Conservation (phyloP, 2,797 vertebrate species). For the Hippocampus kuda region DNA sequence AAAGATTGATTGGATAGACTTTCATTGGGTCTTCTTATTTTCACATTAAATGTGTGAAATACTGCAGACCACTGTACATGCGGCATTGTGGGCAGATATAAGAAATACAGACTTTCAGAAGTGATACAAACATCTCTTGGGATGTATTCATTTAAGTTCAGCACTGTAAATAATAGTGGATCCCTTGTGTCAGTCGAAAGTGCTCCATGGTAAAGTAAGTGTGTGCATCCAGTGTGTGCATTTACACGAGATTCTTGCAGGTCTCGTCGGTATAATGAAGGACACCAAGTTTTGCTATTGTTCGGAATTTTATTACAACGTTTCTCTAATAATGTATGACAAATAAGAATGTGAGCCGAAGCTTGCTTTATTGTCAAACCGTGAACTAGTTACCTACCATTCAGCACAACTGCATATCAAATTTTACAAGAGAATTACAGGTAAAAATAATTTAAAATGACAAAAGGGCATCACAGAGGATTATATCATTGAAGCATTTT, state of each 20-base stretch:
- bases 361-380: conserved; percentile 44
- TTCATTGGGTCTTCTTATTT: no score
- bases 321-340: conserved; percentile 57
- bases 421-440: conserved; percentile 27
- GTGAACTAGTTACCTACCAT: conserved; percentile 39
- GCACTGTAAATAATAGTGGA: no score
- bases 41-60: no score
- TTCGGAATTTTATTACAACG: conserved; percentile 66
- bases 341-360: conserved; percentile 49
- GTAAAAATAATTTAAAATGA: conserved; percentile 43
- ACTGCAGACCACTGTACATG: no score
- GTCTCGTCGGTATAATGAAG: conserved; percentile 1
- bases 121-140: no score
- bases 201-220: no score
- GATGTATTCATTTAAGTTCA: no score
- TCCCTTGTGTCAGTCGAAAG: no score
- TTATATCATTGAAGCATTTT: conserved; percentile 5
- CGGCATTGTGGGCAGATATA: no score
- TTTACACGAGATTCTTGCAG: background rate
- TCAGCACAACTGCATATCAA: conserved; percentile 34
- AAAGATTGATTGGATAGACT: no score
- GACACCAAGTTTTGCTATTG: conserved; percentile 20
- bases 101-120: no score
- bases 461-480: conserved; percentile 5
- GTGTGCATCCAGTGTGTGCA: no score